Conservation (phyloP, 1,140 invertebrate genomes). For the Zophobas morio region DNA sequence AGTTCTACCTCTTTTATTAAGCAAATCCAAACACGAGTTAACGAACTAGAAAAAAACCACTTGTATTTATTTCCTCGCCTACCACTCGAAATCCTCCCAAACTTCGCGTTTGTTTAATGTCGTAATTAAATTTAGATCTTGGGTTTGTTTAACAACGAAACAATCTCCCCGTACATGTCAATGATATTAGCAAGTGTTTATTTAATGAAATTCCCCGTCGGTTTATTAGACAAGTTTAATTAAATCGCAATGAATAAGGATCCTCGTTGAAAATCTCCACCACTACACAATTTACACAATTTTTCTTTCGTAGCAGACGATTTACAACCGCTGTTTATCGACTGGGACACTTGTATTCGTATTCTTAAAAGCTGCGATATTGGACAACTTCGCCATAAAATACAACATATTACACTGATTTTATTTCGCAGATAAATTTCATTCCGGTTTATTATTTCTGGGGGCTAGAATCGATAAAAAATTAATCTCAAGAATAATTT, state of each 20-base stretch:
- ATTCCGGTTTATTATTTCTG: neutral
- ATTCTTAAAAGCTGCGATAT: too few species aligned
- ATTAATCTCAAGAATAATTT: constrained; percentile 28
- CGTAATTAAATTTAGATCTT: neutral
- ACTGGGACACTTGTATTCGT: too few species aligned
- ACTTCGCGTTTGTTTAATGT: constrained; percentile 1
- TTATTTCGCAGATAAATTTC: constrained; percentile 1
- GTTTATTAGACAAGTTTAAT: too few species aligned
- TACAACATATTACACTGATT: too few species aligned
- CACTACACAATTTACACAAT: too few species aligned
- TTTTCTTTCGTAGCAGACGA: too few species aligned
- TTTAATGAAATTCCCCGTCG: neutral
- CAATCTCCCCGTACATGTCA: constrained; percentile 1
- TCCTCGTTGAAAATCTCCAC: too few species aligned
- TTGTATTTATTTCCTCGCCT: neutral
- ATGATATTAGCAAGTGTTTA: neutral
- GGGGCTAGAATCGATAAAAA: constrained; percentile 8
- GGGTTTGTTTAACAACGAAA: constrained; percentile 11
- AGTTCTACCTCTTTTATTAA: neutral
- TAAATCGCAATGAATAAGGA: too few species aligned
- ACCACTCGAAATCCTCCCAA: neutral
- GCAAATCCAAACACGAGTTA: neutral
- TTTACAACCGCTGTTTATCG: too few species aligned
- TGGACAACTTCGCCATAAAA: too few species aligned
- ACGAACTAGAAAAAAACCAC: neutral